phyloP scores from a whole-genome alignment of 2,797 vertebrate genomes.

The Prunella strophiata region DNA sequence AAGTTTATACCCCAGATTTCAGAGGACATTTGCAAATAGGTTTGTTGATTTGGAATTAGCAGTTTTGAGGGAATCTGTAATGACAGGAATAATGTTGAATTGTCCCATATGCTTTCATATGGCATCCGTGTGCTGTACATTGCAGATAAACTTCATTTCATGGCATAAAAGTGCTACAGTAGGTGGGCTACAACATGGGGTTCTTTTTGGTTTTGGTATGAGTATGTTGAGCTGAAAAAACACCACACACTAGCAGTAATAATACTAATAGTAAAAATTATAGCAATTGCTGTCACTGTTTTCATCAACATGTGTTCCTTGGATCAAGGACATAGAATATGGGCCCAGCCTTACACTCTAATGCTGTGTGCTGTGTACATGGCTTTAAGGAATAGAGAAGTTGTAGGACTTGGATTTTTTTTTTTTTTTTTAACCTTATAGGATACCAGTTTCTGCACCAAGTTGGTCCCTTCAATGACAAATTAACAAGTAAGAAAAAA shows the following conservation, averaged over 20 bases:
- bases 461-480: neutral
- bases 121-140: neutral
- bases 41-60: neutral
- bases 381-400: neutral
- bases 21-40: neutral
- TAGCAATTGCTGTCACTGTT: neutral
- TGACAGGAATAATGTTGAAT: neutral
- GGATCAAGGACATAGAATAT: neutral
- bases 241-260: accelerated
- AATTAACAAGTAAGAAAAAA: neutral
- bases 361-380: accelerated
- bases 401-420: neutral
- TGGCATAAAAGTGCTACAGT: neutral
- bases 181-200: neutral
- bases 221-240: neutral
- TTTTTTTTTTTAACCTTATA: neutral
- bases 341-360: neutral
- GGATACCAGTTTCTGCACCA: neutral
- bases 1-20: neutral
- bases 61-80: neutral
- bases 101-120: neutral
- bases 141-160: neutral
- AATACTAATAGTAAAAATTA: neutral
- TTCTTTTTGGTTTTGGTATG: neutral
- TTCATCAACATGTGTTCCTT: neutral